These are phyloP conservation scores for Itoplectis maculator DNA, from an alignment of 2,888 invertebrate species.

Conservation along the genomic window DNA sequence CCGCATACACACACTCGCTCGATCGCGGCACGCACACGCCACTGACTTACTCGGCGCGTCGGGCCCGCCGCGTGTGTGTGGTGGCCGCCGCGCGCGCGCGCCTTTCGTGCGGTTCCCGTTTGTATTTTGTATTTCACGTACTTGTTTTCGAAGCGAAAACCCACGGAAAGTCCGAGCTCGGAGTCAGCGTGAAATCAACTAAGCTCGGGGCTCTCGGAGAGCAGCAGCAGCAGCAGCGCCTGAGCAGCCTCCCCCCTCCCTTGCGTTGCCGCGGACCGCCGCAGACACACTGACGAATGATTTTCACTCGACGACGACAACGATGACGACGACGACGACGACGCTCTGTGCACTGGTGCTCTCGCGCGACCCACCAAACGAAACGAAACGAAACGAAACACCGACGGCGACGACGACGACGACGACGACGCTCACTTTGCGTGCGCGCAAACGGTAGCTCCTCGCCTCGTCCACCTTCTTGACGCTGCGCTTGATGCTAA, in stretches of 20 bases:
- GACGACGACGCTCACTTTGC: constrained; percentile 46
- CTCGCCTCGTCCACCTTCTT: constrained; percentile 22
- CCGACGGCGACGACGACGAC: not conserved
- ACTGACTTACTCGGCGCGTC: too few species aligned
- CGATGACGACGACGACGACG: constrained; percentile 36
- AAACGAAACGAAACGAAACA: constrained; percentile 13
- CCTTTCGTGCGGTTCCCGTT: too few species aligned
- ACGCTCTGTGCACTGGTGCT: constrained; percentile 22
- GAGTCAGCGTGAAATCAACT: constrained; percentile 6
- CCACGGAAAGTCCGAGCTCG: not conserved
- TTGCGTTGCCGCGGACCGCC: constrained; percentile 70
- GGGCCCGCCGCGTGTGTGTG: too few species aligned
- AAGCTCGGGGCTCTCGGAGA: constrained; percentile 1
- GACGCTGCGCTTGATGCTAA: constrained; percentile 30
- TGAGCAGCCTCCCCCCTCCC: constrained; percentile 9
- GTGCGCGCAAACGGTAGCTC: constrained; percentile 43
- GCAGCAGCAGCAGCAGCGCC: constrained; percentile 22
- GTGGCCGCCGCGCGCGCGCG: too few species aligned
- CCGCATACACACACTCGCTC: not conserved
- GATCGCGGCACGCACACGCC: not conserved
- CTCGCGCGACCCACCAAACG: not conserved
- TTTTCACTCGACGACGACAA: constrained; percentile 40
- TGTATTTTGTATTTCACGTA: too few species aligned
- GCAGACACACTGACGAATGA: constrained; percentile 69
- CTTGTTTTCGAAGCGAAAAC: not conserved